Evolutionary conservation across 23 tunicate species (phyloP), one percentile per base, ranked within the genome.

Genomic region (Trididemnum clinides): DNA sequence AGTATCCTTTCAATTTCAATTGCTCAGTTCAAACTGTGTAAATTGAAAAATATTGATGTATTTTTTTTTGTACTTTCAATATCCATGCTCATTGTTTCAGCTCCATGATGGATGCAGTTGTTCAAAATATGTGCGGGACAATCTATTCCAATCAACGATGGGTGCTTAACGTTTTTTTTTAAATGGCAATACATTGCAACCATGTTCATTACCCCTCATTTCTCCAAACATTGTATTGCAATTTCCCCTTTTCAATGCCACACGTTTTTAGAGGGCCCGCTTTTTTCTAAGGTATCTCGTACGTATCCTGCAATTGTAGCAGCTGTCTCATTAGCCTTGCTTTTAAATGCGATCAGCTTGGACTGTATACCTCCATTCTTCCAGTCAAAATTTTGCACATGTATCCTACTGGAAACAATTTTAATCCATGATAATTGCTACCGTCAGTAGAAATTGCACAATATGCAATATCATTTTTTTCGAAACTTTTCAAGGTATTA

Each of bases 331-430:
- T 79, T 51, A 30, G 69, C n/a, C 35, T 28, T 79, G 72, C 29
- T 79, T n/a, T 0, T 79, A 57, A 79, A 57, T 27, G 57, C 84
- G 28, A 79, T 57, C 44, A 54, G 7, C 29, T 79, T 79, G 0
- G 84, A 79, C 37, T 79, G 84, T 18, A 79, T 0, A 25, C 84
- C n/a, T 21, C 66, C 84, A 57, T 79, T 57, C 72, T 57, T 79
- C 84, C 84, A 79, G 72, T 79, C 84, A 57, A 79, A 79, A 57
- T 79, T 57, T 72, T 79, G 84, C 59, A 79, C 72, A 57, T 57
- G n/a, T n/a, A n/a, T n/a, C n/a, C 12, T 0, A 79, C 30, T 30
- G 84, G 72, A 79, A 79, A 79, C 20, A 79, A 57, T 30, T 79
- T 79, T 27, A 30, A 10, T 18, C 25, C 57, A 35, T 74, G 7